Evolutionary conservation across 2,888 invertebrate species (phyloP).

Genomic region (Helicoverpa assulta): DNA sequence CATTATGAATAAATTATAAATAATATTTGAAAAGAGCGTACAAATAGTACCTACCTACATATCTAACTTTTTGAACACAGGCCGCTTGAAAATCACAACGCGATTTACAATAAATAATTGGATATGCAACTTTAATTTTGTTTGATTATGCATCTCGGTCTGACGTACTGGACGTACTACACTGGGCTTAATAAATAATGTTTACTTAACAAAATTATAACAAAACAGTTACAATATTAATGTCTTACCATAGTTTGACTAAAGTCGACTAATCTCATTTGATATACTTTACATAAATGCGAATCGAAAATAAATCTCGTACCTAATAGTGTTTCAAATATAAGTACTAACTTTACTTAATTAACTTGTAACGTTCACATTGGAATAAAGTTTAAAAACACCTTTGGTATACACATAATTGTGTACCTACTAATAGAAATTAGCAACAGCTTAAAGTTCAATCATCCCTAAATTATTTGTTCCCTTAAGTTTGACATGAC

Average conservation of each 20-base stretch:
- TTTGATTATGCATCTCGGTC: constrained; percentile 14
- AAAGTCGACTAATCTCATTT: constrained; percentile 56
- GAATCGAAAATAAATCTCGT: constrained; percentile 29
- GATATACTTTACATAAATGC: constrained; percentile 46
- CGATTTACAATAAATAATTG: constrained; percentile 19
- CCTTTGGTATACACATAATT: neutral
- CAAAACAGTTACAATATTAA: constrained; percentile 23
- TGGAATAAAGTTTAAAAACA: neutral
- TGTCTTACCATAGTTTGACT: constrained; percentile 54
- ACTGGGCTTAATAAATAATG: constrained; percentile 1
- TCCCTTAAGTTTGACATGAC: constrained; percentile 32
- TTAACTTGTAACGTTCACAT: neutral
- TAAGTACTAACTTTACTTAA: neutral
- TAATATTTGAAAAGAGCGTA: constrained; percentile 14
- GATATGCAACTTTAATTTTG: constrained; percentile 14
- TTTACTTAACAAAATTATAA: constrained; percentile 10
- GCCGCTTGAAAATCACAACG: constrained; percentile 1
- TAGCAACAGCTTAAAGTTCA: too few relatives aligned
- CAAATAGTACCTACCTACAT: constrained; percentile 7
- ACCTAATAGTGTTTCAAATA: neutral
- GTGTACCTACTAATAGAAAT: too few relatives aligned
- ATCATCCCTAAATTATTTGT: constrained; percentile 12
- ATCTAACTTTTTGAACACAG: constrained; percentile 3
- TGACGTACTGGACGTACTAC: constrained; percentile 7
- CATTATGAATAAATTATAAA: constrained; percentile 37